Evolutionary conservation across 2,888 invertebrate genomes (phyloP), one percentile per base, ranked within the genome.

Genomic region (Pelosia muscerda): DNA sequence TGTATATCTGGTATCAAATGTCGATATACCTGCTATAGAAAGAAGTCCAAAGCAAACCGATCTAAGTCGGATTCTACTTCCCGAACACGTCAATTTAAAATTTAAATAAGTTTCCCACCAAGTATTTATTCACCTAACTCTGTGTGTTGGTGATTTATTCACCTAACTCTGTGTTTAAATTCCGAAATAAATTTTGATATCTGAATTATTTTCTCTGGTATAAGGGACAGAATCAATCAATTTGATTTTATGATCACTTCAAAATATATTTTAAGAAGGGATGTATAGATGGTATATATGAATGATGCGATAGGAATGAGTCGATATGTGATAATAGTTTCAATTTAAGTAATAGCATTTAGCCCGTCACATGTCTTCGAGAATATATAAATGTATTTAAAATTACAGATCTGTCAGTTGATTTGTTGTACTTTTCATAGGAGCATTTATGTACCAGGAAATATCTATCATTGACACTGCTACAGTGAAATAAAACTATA

Each of bases 261-360:
- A 28, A 55, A 54, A 61, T 65, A 69, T 58, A 34, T n/a, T 57
- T 61, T 79, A 79, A 79, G 80, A 70, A 57, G 71, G 68, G 80
- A 80, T 64, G 77, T 72, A 77, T 79, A 79, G 74, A 71, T 66
- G 80, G 77, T 66, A 77, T 64, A 77, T 66, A 75, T 78, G 83
- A 82, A 81, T 81, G 83, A 75, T 61, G 53, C 22, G 60, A 63
- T 66, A 86, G 84, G 79, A 81, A 89, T 87, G 89, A 84, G 85
- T 86, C 88, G 86, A 89, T 85, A 89, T 93, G 93, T 94, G 93
- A 94, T 94, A 93, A 90, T 92, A 93, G 90, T 86, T 87, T 84
- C 88, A 81, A 85, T 84, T 81, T 90, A 89, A 88, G 88, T 80
- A 77, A 79, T 85, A 87, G 82, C 81, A 74, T 78, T 79, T 85